Evolutionary conservation across 2,113 vertebrate genomes (phyloP), one percentile per base, ranked within the genome.

Genomic region (Archocentrus centrarchus): DNA sequence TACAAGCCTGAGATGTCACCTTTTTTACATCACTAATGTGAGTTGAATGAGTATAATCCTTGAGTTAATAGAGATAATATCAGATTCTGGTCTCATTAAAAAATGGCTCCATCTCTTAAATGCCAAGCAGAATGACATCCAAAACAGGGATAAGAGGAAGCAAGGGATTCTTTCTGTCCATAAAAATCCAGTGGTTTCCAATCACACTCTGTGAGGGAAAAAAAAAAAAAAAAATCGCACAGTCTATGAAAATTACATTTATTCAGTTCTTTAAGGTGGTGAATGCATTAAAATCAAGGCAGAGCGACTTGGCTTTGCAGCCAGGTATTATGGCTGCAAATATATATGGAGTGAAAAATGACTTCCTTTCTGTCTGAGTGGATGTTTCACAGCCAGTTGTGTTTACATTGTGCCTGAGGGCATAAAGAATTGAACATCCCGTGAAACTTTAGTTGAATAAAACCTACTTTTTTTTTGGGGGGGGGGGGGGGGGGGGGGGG

Each of bases 51-150:
- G 73, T 75, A 59, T 89, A 86, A 93, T 91, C 75, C 70, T 85
- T 60, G 75, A 80, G 89, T 91, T 90, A 89, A 90, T 90, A 86
- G 86, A 90, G 83, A 92, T 88, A 80, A 88, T 90, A 93, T 94
- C 86, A 86, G 75, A 88, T 78, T 84, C 75, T 1, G 32, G 60
- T 89, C 89, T 90, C 88, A 86, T 92, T 92, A 86, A 89, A 87
- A 82, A 64, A 81, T 76, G 80, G 66, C 80, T 86, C 63, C 75
- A 81, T 91, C 77, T 81, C 66, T 60, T 80, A 86, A 91, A 77
- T 86, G 85, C 79, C 63, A 62, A 68, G 59, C 75, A 62, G 61
- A 88, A 82, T 82, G 85, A 81, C 61, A 85, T 83, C 35, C 79
- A 88, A 82, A 90, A 79, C 86, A 89, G 27, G 47, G 59, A 87